Evolutionary conservation across 1,140 invertebrate genomes (phyloP).

Genomic region (Sitophilus oryzae): DNA sequence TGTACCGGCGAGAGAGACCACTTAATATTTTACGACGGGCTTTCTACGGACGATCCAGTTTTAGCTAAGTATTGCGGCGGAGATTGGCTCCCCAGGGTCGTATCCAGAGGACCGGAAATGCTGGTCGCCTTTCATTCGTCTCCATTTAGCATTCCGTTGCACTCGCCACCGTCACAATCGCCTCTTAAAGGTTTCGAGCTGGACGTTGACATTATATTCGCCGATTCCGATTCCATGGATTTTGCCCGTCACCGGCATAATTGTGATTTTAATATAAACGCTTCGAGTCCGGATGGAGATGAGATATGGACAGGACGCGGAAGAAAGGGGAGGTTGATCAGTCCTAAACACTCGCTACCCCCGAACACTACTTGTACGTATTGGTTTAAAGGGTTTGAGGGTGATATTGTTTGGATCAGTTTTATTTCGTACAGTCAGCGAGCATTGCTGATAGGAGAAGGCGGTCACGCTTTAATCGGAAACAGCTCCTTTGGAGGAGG

Average conservation of each 20-base stretch:
- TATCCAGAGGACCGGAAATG: constrained; percentile 68
- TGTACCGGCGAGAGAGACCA: constrained; percentile 76
- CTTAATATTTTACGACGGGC: constrained; percentile 80
- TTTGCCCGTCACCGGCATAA: constrained; percentile 55
- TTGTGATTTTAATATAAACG: constrained; percentile 68
- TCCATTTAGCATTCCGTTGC: constrained; percentile 65
- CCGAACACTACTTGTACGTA: constrained; percentile 82
- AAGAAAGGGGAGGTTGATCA: constrained; percentile 60
- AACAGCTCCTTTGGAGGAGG: constrained; percentile 39
- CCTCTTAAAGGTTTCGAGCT: constrained; percentile 71
- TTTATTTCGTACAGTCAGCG: constrained; percentile 76
- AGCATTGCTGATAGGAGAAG: constrained; percentile 52
- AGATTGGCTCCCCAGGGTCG: constrained; percentile 68
- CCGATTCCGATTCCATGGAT: constrained; percentile 72
- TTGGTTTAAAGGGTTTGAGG: constrained; percentile 69
- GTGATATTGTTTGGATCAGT: constrained; percentile 80
- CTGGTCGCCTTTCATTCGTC: constrained; percentile 80
- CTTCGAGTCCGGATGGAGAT: constrained; percentile 53
- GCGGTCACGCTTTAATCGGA: constrained; percentile 34
- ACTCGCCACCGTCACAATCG: constrained; percentile 49
- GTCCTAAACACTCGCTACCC: constrained; percentile 75
- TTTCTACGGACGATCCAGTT: constrained; percentile 69
- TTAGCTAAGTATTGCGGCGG: constrained; percentile 83
- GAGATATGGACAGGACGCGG: constrained; percentile 47
- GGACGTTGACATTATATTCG: constrained; percentile 79